Evolutionary conservation across 2,113 vertebrate species (phyloP).

Genomic region (Pelecanoides urinatrix): DNA sequence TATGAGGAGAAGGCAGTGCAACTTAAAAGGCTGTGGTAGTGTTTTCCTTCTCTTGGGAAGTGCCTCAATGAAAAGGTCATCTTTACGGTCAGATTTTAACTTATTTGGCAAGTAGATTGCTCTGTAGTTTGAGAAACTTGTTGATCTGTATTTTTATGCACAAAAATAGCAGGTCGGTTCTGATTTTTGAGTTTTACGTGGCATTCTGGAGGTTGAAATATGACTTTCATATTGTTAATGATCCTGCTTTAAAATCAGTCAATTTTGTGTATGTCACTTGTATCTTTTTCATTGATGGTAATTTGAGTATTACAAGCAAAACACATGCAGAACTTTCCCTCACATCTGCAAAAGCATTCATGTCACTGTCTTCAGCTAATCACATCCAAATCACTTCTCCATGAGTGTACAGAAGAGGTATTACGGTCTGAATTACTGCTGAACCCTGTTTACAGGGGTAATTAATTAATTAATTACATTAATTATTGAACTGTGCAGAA

Average conservation of each 20-base stretch:
- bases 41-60: background rate
- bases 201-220: background rate
- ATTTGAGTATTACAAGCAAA: background rate
- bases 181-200: background rate
- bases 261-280: background rate
- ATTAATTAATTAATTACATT: background rate
- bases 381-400: background rate
- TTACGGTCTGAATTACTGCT: background rate
- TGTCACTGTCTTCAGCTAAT: background rate
- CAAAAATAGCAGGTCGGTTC: background rate
- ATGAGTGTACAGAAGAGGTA: background rate
- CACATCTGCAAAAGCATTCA: background rate
- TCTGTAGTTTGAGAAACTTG: background rate
- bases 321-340: background rate
- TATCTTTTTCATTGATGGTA: background rate
- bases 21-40: background rate
- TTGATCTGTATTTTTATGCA: background rate
- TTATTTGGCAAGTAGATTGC: background rate
- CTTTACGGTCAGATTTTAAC: background rate
- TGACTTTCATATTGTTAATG: background rate
- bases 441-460: background rate
- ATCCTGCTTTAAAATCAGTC: background rate
- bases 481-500: background rate
- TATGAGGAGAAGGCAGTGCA: background rate
- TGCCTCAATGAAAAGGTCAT: background rate